Conservation (phyloP, 2,888 invertebrate species). For the Cynaeus angustus region DNA sequence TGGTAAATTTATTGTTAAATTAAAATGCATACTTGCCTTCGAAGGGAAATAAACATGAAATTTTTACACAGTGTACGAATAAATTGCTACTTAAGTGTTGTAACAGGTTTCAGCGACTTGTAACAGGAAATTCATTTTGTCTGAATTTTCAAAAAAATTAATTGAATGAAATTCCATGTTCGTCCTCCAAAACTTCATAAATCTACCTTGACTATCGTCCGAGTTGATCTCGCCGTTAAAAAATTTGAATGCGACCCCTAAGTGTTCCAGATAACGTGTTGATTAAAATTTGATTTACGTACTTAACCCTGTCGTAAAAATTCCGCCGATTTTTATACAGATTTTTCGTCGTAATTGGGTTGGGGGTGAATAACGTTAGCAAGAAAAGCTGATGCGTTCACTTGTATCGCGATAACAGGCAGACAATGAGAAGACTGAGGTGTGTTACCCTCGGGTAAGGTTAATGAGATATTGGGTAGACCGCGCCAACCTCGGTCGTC, state of each 20-base stretch:
- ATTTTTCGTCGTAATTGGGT: constrained; percentile 34
- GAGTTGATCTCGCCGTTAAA: constrained; percentile 11
- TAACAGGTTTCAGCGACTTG: neutral
- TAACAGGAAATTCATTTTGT: no score
- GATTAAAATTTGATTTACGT: constrained; percentile 44
- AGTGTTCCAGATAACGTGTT: constrained; percentile 40
- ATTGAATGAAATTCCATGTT: neutral
- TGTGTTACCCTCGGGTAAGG: constrained; percentile 64
- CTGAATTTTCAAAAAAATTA: neutral
- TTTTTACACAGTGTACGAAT: constrained; percentile 2
- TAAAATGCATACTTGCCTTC: constrained; percentile 3
- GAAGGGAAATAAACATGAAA: constrained; percentile 12
- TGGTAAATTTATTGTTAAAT: constrained; percentile 5
- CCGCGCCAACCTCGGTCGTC: constrained; percentile 58
- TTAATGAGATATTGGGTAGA: constrained; percentile 68
- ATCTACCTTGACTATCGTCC: constrained; percentile 1
- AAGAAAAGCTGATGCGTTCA: constrained; percentile 48
- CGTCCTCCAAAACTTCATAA: constrained; percentile 1
- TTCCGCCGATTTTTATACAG: constrained; percentile 1
- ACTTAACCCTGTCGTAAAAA: constrained; percentile 31
- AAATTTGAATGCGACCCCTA: constrained; percentile 38
- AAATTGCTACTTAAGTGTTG: neutral
- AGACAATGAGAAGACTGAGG: constrained; percentile 61
- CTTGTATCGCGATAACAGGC: constrained; percentile 57
- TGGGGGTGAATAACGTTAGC: constrained; percentile 23